Evolutionary conservation across 2,888 invertebrate genomes (phyloP).

Genomic region (Caenorhabditis becei): DNA sequence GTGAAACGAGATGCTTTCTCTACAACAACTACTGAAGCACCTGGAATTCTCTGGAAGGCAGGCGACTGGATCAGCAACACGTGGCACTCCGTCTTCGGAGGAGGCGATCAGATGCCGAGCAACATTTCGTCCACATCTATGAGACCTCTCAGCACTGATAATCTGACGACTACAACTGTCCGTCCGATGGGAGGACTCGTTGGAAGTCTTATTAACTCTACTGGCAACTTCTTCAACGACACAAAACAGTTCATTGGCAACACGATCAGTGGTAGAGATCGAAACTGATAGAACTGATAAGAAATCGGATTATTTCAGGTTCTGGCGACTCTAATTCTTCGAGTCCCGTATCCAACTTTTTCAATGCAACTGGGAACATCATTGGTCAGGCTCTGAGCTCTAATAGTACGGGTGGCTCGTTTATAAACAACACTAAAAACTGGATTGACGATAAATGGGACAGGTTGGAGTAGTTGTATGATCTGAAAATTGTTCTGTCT

Average conservation of each 20-base stretch:
- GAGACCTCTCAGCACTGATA: not conserved
- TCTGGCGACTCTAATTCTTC: slow-evolving; percentile 13
- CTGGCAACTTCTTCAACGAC: slow-evolving; percentile 33
- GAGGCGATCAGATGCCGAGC: slow-evolving; percentile 19
- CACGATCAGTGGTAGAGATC: not conserved
- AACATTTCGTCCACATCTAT: not conserved
- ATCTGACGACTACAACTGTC: not conserved
- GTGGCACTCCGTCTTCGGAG: slow-evolving; percentile 49
- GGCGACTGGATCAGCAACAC: slow-evolving; percentile 54
- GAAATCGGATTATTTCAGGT: slow-evolving; percentile 19
- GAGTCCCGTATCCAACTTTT: slow-evolving; percentile 10
- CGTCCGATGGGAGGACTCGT: slow-evolving; percentile 42
- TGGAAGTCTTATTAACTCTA: slow-evolving; percentile 40
- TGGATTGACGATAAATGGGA: slow-evolving; percentile 33
- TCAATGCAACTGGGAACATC: slow-evolving; percentile 24
- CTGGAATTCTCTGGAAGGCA: slow-evolving; percentile 50
- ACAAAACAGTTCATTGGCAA: slow-evolving; percentile 15
- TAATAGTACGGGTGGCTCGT: not conserved
- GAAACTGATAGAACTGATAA: too few relatives aligned
- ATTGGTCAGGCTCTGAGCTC: slow-evolving; percentile 19
- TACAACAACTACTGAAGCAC: not conserved
- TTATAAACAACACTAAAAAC: slow-evolving; percentile 24
- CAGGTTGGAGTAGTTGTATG: slow-evolving; percentile 16
- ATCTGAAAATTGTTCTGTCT: not conserved
- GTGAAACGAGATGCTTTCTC: not conserved